Evolutionary conservation across 2,113 vertebrate species (phyloP).

Genomic region (Psophia crepitans): DNA sequence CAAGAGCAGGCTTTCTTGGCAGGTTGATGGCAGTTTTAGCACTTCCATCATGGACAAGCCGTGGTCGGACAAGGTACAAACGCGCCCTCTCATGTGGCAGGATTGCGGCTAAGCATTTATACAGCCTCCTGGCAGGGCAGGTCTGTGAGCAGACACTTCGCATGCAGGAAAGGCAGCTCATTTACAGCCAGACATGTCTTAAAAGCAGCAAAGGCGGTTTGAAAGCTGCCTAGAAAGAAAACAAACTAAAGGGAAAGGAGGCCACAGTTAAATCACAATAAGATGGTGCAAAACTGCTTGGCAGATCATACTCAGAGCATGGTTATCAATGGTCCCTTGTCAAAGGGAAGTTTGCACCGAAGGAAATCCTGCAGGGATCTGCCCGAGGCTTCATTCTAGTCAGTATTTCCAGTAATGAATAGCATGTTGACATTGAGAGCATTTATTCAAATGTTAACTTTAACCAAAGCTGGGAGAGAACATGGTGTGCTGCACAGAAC

Average conservation of each 20-base stretch:
- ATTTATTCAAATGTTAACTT: neutral
- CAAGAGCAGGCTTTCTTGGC: neutral
- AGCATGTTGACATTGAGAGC: neutral
- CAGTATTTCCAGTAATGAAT: neutral
- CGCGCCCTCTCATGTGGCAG: fast-evolving
- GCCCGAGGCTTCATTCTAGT: neutral
- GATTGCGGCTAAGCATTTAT: neutral
- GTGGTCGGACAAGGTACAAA: neutral
- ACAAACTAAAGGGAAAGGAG: neutral
- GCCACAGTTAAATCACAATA: neutral
- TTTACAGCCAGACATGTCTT: neutral
- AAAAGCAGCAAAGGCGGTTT: neutral
- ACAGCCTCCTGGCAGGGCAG: neutral
- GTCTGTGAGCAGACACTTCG: neutral
- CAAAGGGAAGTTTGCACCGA: neutral
- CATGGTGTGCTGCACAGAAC: neutral
- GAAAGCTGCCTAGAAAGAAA: neutral
- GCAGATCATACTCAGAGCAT: neutral
- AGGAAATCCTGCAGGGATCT: constrained; percentile 11
- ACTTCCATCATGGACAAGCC: neutral
- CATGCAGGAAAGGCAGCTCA: neutral
- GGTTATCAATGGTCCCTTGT: neutral
- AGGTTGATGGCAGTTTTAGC: neutral
- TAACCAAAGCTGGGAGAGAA: constrained; percentile 8
- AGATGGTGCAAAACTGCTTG: neutral